Conservation (phyloP, 2,888 invertebrate species). For the Noctua janthina region DNA sequence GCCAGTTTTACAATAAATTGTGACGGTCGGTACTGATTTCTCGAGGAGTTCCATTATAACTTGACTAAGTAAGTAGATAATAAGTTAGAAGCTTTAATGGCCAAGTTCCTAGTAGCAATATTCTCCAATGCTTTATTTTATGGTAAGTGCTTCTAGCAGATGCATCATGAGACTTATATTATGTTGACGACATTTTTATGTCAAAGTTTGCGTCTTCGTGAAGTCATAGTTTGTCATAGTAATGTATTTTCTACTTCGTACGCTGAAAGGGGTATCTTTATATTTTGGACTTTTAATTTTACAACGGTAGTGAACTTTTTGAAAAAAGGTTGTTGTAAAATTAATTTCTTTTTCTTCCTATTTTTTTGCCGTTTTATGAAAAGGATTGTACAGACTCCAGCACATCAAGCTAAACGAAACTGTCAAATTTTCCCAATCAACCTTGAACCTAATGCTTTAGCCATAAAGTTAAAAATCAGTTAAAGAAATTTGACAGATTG, state of each 20-base stretch:
- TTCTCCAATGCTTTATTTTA: constrained; percentile 6
- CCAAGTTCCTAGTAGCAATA: constrained; percentile 18
- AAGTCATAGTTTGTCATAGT: neutral
- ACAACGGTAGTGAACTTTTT: neutral
- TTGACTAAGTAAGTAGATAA: constrained; percentile 22
- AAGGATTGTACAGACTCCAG: no score
- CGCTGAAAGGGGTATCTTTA: neutral
- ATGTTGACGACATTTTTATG: neutral
- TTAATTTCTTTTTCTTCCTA: no score
- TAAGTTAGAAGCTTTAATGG: constrained; percentile 33
- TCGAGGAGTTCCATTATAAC: constrained; percentile 10
- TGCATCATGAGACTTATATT: neutral
- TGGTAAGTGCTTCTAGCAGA: constrained; percentile 5
- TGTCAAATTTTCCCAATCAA: no score
- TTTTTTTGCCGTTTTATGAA: neutral
- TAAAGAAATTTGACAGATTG: no score
- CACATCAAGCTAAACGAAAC: no score
- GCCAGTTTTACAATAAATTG: neutral
- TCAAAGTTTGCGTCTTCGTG: neutral
- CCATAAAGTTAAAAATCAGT: neutral
- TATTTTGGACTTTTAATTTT: neutral
- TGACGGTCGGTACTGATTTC: neutral
- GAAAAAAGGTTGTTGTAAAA: neutral
- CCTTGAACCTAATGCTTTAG: no score
- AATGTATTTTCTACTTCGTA: neutral